A percentile compares a stretch with the other conserved stretches of the same genome.
These are phyloP conservation scores for Acanthisitta chloris DNA, from an alignment of 2,113 vertebrate genomes.

Conservation along the genomic window DNA sequence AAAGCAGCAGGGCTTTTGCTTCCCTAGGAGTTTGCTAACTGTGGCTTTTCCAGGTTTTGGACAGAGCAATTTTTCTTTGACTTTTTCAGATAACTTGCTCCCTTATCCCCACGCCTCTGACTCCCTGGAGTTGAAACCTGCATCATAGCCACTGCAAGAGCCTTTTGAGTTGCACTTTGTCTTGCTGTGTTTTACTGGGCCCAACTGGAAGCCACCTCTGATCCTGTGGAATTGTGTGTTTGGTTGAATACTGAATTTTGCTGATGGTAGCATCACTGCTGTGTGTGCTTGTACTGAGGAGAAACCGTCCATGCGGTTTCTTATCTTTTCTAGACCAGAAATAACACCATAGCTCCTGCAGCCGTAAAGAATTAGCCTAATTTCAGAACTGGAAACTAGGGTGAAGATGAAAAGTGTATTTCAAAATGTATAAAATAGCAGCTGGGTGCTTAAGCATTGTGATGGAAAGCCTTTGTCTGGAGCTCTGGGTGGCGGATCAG, in stretches of 20 bases:
- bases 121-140: background rate
- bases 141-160: fast-evolving
- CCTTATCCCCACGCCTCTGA: no score
- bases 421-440: background rate
- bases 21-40: background rate
- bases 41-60: background rate
- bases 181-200: background rate
- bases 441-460: background rate
- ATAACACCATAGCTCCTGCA: background rate
- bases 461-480: background rate
- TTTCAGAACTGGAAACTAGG: background rate
- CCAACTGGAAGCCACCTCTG: background rate
- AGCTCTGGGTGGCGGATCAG: background rate
- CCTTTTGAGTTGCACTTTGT: background rate
- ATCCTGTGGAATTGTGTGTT: background rate
- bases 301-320: background rate
- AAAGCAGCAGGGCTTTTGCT: background rate
- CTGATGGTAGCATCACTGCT: background rate
- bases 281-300: background rate
- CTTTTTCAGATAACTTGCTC: background rate
- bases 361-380: background rate
- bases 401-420: conserved; percentile 1
- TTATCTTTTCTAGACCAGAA: conserved; percentile 32
- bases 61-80: background rate
- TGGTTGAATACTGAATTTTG: background rate